These are phyloP conservation scores for Pempheris klunzingeri DNA, from an alignment of 2,797 vertebrate genomes.

Conservation along the genomic window DNA sequence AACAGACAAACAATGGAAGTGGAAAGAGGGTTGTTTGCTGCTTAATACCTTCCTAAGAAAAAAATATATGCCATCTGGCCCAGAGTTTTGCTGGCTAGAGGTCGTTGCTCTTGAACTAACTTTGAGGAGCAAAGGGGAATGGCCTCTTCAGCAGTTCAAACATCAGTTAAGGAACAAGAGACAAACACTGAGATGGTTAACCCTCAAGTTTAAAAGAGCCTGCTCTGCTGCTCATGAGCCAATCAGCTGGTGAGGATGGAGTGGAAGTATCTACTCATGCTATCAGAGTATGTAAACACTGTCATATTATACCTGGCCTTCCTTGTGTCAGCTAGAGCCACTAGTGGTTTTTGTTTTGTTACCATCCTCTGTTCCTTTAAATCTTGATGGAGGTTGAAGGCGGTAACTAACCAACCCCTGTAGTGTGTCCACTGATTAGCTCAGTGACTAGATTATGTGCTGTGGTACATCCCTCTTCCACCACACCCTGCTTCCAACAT, in stretches of 20 bases:
- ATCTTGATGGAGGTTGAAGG: conserved; percentile 2
- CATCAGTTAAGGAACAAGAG: conserved; percentile 25
- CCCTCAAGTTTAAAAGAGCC: conserved; percentile 24
- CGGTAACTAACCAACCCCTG: background rate
- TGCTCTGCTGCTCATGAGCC: conserved; percentile 1
- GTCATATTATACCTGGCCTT: background rate
- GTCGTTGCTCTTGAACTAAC: conserved; percentile 24
- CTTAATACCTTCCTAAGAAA: conserved; percentile 5
- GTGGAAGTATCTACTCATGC: conserved; percentile 6
- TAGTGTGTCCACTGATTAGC: background rate
- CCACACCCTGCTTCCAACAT: background rate
- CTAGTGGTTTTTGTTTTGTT: background rate
- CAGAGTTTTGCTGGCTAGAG: conserved; percentile 3
- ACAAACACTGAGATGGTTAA: conserved; percentile 5
- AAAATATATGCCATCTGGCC: background rate
- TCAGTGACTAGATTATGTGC: background rate
- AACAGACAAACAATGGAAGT: background rate
- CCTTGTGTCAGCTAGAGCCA: background rate
- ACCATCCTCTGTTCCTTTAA: background rate
- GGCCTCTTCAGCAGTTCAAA: conserved; percentile 20
- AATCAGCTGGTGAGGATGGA: conserved; percentile 7
- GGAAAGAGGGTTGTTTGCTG: conserved; percentile 15
- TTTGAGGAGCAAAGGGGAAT: conserved; percentile 22
- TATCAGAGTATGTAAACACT: conserved; percentile 1
- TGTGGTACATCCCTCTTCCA: background rate